These are phyloP conservation scores for Ciona savignyi DNA, from an alignment of 23 tunicate species.

Conservation along the genomic window DNA sequence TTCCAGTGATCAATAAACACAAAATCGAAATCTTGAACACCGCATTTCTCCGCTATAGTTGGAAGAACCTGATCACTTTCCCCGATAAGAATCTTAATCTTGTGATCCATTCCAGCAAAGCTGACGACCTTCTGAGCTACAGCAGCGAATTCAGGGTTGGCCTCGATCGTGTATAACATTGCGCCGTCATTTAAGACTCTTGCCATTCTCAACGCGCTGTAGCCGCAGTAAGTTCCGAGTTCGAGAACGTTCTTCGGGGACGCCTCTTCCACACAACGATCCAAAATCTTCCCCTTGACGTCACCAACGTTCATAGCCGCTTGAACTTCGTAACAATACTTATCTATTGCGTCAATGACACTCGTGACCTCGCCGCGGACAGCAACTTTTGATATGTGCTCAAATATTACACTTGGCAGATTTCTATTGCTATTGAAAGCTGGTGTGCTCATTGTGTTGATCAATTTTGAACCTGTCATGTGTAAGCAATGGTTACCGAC, in stretches of 20 bases:
- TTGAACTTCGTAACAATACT: not conserved
- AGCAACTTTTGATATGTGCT: not conserved
- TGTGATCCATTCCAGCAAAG: not conserved
- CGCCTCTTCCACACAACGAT: constrained; percentile 26
- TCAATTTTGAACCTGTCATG: no score
- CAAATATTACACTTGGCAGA: no score
- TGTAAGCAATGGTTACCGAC: no score
- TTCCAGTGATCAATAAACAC: constrained; percentile 59
- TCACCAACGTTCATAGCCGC: constrained; percentile 43
- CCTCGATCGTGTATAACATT: constrained; percentile 27
- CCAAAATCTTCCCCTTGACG: constrained; percentile 50
- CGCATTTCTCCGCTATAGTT: not conserved
- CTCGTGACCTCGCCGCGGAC: not conserved
- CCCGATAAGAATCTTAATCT: constrained; percentile 13
- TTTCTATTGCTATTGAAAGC: no score
- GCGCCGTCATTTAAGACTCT: constrained; percentile 21
- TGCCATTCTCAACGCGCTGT: constrained; percentile 60
- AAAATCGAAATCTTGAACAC: constrained; percentile 36
- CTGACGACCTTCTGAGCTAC: constrained; percentile 4
- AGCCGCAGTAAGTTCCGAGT: constrained; percentile 15
- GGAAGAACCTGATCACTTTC: constrained; percentile 11
- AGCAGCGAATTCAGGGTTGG: no score
- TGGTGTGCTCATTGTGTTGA: no score
- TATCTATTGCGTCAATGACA: not conserved
- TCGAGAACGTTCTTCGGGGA: constrained; percentile 31